Evolutionary conservation across 2,888 invertebrate species (phyloP), one percentile per base, ranked within the genome.

Genomic region (Athalia cordata): DNA sequence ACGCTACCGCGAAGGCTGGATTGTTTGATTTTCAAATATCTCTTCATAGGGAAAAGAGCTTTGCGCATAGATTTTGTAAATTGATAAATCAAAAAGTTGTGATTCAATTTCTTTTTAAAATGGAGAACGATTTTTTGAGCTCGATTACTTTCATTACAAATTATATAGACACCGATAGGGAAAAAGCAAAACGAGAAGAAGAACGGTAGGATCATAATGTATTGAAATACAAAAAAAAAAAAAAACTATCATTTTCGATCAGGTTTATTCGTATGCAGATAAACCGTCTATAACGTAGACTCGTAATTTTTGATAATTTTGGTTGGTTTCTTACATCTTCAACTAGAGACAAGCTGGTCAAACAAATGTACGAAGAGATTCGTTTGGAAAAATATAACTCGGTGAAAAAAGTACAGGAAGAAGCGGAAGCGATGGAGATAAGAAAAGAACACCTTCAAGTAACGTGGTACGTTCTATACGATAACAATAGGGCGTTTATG

Each of bases 331-430:
- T 52, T 9, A 9, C 47, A 13, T 47, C 15, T 5, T 75, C n/a
- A 13, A 29, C 3, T 75, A 89, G 88, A 78, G 78, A 85, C 65
- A 84, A 82, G 6, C 80, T 88, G 79, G 84, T 88, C 45, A 82
- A 86, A 77, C 86, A 88, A 43, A 82, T 89, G 81, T 84, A 86
- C 8, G 85, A 88, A 15, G 86, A 88, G 67, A 87, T 89, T 66
- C 84, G 82, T 4, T 43, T 79, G 76, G 89, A 88, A 55, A 83
- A 81, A n/a, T 78, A 81, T 29, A 84, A 86, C 13, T 78, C 78
- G 7, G 84, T 86, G 70, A 81, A 70, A 5, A 81, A 83, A 57
- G 75, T 79, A 0, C 43, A 72, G 29, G 43, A 83, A 4, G 89
- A 88, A 29, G 81, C 84, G 61, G 80, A 84, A 43, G 85, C 87